Evolutionary conservation across 2,797 vertebrate species (phyloP).

Genomic region (Paramormyrops hopkinsi): DNA sequence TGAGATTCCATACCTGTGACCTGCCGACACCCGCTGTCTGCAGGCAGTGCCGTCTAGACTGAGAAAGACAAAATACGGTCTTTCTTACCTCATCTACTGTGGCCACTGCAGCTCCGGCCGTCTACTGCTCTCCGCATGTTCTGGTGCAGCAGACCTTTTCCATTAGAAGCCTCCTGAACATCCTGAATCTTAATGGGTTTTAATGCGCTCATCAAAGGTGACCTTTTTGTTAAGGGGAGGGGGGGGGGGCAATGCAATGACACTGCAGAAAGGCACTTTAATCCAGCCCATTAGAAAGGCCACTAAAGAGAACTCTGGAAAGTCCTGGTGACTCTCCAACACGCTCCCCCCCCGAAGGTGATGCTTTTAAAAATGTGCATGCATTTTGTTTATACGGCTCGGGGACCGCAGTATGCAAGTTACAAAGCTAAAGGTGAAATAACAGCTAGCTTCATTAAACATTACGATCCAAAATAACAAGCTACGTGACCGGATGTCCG

Average conservation of each 20-base stretch:
- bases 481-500: not conserved
- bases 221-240: conserved; percentile 35
- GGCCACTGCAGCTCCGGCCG: conserved; percentile 23
- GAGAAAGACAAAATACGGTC: not conserved
- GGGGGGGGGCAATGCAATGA: conserved; percentile 23
- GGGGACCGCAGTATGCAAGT: not conserved
- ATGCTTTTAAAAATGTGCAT: not conserved
- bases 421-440: conserved; percentile 1
- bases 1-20: not conserved
- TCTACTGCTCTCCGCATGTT: conserved; percentile 17
- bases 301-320: not conserved
- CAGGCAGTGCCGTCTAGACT: not conserved
- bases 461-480: not conserved
- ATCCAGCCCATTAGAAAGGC: conserved; percentile 28
- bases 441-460: not conserved
- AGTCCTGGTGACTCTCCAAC: not conserved
- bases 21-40: not conserved
- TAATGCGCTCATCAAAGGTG: conserved; percentile 35
- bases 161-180: conserved; percentile 31
- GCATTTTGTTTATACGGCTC: not conserved
- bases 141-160: conserved; percentile 25
- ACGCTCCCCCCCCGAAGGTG: too few relatives aligned
- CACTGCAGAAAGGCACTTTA: conserved; percentile 32
- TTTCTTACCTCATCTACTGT: conserved; percentile 34
- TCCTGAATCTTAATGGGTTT: conserved; percentile 37